Conservation (phyloP, 53 echinoderm and acorn worm species). For the Henricia sp. region DNA sequence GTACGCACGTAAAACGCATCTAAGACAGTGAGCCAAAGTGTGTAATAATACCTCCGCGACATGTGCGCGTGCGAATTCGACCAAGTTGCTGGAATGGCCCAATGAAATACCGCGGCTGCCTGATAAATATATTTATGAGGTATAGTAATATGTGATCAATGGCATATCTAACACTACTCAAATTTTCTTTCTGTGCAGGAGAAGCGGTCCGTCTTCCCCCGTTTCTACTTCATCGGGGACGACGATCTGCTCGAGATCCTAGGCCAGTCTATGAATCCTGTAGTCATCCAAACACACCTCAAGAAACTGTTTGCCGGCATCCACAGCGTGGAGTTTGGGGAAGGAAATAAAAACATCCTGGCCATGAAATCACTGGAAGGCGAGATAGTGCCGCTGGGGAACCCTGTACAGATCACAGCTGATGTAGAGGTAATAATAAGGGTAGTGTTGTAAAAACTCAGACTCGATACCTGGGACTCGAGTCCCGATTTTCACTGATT, state of each 20-base stretch:
- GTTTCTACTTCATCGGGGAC: constrained; percentile 99
- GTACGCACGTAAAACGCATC: too few relatives aligned
- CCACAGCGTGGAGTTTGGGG: constrained; percentile 97
- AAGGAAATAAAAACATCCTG: constrained; percentile 89
- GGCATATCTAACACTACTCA: too few relatives aligned
- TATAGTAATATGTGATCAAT: too few relatives aligned
- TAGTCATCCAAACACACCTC: constrained; percentile 95
- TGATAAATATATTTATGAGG: too few relatives aligned
- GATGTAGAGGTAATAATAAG: constrained; percentile 99
- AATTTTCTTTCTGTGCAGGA: constrained; percentile 84
- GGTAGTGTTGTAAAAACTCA: too few relatives aligned
- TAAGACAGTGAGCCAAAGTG: too few relatives aligned
- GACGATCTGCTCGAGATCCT: constrained; percentile 98
- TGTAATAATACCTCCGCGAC: too few relatives aligned
- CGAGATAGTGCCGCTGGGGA: constrained; percentile 89
- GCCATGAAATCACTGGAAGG: constrained; percentile 99
- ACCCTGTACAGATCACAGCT: constrained; percentile 82
- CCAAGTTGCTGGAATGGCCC: too few relatives aligned
- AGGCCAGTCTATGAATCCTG: constrained; percentile 95
- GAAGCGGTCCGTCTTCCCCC: constrained; percentile 91
- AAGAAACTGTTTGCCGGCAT: constrained; percentile 99
- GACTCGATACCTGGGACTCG: too few relatives aligned
- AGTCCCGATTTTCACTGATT: too few relatives aligned
- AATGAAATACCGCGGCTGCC: too few relatives aligned
- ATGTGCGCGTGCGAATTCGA: too few relatives aligned